Conservation (phyloP, 2,888 invertebrate genomes). For the Lycaena phlaeas region DNA sequence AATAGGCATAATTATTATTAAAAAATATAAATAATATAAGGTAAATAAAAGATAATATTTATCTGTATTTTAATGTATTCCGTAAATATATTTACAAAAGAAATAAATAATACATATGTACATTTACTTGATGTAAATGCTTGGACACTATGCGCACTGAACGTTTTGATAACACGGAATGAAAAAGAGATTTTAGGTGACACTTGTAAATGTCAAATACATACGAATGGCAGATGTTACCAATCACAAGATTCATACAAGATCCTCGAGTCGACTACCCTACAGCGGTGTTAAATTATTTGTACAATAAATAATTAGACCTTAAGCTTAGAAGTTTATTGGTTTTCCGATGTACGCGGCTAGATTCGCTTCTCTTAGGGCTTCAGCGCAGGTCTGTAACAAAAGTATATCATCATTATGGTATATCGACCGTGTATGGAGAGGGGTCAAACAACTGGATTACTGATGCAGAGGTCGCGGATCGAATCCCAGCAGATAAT, state of each 20-base stretch:
- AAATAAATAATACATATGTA: slow-evolving; percentile 44
- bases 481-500: too few species aligned
- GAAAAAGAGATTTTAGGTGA: slow-evolving; percentile 22
- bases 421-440: too few species aligned
- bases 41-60: slow-evolving; percentile 15
- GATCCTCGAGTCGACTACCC: slow-evolving; percentile 36
- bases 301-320: slow-evolving; percentile 22
- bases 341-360: slow-evolving; percentile 97
- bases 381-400: slow-evolving; percentile 95
- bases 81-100: slow-evolving; percentile 58
- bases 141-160: slow-evolving; percentile 24
- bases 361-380: slow-evolving; percentile 96
- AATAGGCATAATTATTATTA: too few species aligned
- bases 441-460: too few species aligned
- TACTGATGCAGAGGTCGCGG: too few species aligned
- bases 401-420: slow-evolving; percentile 11
- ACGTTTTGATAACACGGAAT: slow-evolving; percentile 40
- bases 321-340: slow-evolving; percentile 87
- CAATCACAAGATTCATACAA: slow-evolving; percentile 56
- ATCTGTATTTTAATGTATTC: slow-evolving; percentile 34
- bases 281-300: slow-evolving; percentile 28
- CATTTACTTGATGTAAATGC: slow-evolving; percentile 46
- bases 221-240: slow-evolving; percentile 19
- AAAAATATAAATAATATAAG: slow-evolving; percentile 2
- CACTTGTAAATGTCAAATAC: slow-evolving; percentile 11